A percentile compares a stretch with the other conserved stretches of the same genome.
Conservation (phyloP, 2,113 vertebrate genomes). For the Amblyornis subalaris region DNA sequence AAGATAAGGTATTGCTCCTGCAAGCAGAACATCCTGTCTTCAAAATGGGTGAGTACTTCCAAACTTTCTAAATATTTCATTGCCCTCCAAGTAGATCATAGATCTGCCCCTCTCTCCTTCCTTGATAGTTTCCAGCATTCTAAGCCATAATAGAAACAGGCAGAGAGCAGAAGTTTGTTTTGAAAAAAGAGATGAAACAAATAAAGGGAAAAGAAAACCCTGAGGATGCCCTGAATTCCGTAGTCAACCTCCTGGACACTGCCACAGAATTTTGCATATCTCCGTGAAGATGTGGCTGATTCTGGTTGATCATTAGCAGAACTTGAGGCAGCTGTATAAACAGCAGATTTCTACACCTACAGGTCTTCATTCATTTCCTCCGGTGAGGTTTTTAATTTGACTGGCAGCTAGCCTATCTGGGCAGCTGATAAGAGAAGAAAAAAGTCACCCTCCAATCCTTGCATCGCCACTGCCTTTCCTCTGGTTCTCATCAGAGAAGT, state of each 20-base stretch:
- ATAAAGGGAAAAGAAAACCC: neutral
- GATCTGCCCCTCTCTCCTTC: neutral
- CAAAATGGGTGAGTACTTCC: conserved; percentile 9
- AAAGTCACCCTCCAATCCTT: neutral
- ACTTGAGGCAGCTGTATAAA: conserved; percentile 47
- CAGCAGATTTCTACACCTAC: conserved; percentile 43
- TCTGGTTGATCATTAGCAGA: conserved; percentile 22
- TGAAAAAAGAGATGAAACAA: neutral
- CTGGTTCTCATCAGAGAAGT: neutral
- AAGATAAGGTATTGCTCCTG: conserved; percentile 5
- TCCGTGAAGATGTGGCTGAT: neutral
- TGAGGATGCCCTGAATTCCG: neutral
- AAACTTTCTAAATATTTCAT: neutral
- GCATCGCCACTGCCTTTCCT: neutral
- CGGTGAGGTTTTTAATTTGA: conserved; percentile 41
- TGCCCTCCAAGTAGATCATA: neutral
- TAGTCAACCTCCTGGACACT: neutral
- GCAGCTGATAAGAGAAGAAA: conserved; percentile 33
- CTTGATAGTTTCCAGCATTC: neutral
- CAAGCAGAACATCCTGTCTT: conserved; percentile 15
- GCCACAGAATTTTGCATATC: neutral
- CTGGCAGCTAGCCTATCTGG: conserved; percentile 51
- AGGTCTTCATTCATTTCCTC: conserved; percentile 23
- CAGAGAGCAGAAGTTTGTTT: neutral
- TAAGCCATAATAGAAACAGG: neutral